Conservation (phyloP, 2,888 invertebrate genomes). For the Eumerus sabulonum region DNA sequence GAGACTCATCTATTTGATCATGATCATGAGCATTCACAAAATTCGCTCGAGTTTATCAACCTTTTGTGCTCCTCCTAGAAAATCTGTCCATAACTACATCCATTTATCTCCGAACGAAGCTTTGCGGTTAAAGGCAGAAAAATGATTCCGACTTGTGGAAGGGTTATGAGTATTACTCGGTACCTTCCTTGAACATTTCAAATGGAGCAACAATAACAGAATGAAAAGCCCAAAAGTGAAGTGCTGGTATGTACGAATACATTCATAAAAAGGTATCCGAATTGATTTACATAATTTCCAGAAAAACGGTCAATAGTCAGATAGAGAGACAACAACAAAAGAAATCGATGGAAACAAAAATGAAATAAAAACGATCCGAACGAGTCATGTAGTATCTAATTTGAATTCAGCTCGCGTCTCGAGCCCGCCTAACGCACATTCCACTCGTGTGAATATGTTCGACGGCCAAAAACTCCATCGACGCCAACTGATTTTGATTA, state of each 20-base stretch:
- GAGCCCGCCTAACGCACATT: slow-evolving; percentile 38
- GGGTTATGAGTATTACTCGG: no score
- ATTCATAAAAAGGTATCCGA: neutral
- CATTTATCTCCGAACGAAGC: no score
- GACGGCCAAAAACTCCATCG: neutral
- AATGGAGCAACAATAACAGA: neutral
- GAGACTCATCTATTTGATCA: no score
- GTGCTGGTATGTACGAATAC: neutral
- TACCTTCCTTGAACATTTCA: no score
- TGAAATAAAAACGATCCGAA: neutral
- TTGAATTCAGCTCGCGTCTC: slow-evolving; percentile 47
- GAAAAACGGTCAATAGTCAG: slow-evolving; percentile 27
- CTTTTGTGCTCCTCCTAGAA: no score
- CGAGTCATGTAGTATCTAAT: slow-evolving; percentile 27
- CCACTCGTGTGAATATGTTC: slow-evolving; percentile 4
- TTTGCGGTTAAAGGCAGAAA: no score
- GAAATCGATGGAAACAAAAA: no score
- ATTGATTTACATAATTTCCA: slow-evolving; percentile 44
- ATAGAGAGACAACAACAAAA: no score
- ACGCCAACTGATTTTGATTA: slow-evolving; percentile 5
- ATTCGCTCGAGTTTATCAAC: no score
- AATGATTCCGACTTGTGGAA: neutral
- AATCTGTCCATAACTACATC: no score
- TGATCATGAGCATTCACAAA: no score
- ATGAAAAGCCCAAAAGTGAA: neutral